A percentile compares a stretch with the other conserved stretches of the same genome.
phyloP scores from a whole-genome alignment of 1,140 invertebrate genomes.

The Elymnias hypermnestra region DNA sequence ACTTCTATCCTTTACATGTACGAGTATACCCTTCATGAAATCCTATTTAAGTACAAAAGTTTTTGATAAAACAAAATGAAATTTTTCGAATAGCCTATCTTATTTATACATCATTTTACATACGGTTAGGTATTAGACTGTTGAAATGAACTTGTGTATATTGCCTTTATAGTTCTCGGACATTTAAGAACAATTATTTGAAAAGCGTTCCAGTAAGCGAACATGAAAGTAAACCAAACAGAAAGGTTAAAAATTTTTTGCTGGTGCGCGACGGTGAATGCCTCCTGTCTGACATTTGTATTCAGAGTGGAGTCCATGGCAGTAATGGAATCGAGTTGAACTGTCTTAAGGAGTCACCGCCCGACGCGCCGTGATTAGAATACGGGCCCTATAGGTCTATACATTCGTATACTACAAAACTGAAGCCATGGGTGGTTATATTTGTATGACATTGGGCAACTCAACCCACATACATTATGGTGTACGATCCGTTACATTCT shows the following conservation, averaged over 20 bases:
- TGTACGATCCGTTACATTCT: constrained; percentile 39
- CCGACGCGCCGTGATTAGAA: constrained; percentile 56
- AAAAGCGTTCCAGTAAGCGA: constrained; percentile 53
- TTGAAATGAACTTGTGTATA: too few relatives aligned
- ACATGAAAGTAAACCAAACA: constrained; percentile 59
- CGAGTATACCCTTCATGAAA: background rate
- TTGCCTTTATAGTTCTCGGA: too few relatives aligned
- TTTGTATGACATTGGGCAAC: constrained; percentile 51
- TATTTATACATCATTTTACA: too few relatives aligned
- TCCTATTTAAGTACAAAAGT: too few relatives aligned
- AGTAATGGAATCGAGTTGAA: constrained; percentile 48
- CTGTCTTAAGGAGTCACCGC: constrained; percentile 60
- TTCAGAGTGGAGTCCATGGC: constrained; percentile 35
- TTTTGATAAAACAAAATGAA: too few relatives aligned
- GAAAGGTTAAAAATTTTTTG: constrained; percentile 64
- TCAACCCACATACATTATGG: constrained; percentile 53
- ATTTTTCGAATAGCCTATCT: too few relatives aligned
- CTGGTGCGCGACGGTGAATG: constrained; percentile 39
- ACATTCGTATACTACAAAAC: constrained; percentile 30
- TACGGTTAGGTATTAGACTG: too few relatives aligned
- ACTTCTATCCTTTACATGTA: background rate
- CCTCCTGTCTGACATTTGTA: constrained; percentile 55
- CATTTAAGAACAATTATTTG: background rate
- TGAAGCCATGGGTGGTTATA: constrained; percentile 43
- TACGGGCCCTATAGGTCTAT: constrained; percentile 34